Evolutionary conservation across 2,113 vertebrate species (phyloP).

Genomic region (Noctilio leporinus): DNA sequence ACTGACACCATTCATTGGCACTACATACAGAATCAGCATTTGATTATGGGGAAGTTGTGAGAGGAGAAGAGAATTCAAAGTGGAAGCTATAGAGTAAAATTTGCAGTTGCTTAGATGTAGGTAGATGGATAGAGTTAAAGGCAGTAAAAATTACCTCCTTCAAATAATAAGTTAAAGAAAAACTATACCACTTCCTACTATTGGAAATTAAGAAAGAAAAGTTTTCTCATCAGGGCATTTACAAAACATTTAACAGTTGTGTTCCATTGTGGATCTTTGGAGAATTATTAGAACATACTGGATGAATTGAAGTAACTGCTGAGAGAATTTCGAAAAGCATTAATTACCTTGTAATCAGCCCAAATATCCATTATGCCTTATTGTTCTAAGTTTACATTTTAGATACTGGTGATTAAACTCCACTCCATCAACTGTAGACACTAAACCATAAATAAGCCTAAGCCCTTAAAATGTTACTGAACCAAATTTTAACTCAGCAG

Average conservation of each 20-base stretch:
- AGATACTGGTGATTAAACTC: conserved; percentile 3
- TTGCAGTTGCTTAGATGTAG: neutral
- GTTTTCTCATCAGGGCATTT: neutral
- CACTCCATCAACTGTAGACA: neutral
- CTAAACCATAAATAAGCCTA: neutral
- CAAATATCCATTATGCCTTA: neutral
- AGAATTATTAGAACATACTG: neutral
- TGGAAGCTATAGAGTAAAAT: neutral
- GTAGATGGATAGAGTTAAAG: neutral
- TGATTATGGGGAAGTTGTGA: neutral
- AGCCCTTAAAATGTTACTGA: neutral
- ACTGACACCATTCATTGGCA: neutral
- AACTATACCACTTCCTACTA: neutral
- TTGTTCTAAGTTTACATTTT: neutral
- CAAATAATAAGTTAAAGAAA: neutral
- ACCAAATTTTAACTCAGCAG: neutral
- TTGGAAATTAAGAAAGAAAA: neutral
- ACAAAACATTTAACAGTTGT: neutral
- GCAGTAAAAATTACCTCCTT: neutral
- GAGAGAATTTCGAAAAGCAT: neutral
- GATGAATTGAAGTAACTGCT: conserved; percentile 3
- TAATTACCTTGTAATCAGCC: neutral
- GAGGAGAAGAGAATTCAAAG: neutral
- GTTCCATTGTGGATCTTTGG: neutral
- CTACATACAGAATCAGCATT: neutral